A percentile compares a stretch with the other conserved stretches of the same genome.
These are phyloP conservation scores for Liparis tanakae DNA, from an alignment of 2,797 vertebrate genomes.

Conservation along the genomic window DNA sequence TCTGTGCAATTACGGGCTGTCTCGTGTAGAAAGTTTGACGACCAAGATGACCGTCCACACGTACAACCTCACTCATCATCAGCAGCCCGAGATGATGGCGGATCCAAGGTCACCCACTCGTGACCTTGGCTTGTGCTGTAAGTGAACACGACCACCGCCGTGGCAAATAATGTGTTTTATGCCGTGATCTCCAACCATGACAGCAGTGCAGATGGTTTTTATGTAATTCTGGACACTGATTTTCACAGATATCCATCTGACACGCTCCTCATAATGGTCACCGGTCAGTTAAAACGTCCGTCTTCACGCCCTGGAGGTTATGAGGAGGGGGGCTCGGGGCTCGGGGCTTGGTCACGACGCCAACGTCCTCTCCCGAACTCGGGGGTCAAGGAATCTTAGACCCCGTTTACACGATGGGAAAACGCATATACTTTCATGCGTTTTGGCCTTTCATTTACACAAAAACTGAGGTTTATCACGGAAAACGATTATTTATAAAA, in stretches of 20 bases:
- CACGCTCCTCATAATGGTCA: background rate
- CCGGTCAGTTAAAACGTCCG: background rate
- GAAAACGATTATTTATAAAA: too few species aligned
- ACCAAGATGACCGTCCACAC: background rate
- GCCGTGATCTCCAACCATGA: slow-evolving; percentile 4
- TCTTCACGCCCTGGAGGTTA: background rate
- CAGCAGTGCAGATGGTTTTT: background rate
- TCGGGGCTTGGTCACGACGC: background rate
- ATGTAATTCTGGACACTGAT: background rate
- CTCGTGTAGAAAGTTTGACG: background rate
- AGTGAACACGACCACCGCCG: background rate
- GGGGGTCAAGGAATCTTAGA: slow-evolving; percentile 5
- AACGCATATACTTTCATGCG: too few species aligned
- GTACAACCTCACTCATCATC: background rate
- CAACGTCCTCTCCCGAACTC: slow-evolving; percentile 1
- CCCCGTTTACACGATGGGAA: too few species aligned
- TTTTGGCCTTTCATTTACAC: too few species aligned
- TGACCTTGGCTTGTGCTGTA: background rate
- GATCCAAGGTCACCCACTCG: background rate
- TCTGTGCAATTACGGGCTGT: background rate
- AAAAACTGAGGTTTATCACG: too few species aligned
- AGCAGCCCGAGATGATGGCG: background rate
- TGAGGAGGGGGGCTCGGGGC: too few species aligned
- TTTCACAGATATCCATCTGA: slow-evolving; percentile 3
- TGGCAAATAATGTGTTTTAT: background rate